phyloP scores from a whole-genome alignment of 2,797 vertebrate genomes.

The Yasuhikotakia modesta region DNA sequence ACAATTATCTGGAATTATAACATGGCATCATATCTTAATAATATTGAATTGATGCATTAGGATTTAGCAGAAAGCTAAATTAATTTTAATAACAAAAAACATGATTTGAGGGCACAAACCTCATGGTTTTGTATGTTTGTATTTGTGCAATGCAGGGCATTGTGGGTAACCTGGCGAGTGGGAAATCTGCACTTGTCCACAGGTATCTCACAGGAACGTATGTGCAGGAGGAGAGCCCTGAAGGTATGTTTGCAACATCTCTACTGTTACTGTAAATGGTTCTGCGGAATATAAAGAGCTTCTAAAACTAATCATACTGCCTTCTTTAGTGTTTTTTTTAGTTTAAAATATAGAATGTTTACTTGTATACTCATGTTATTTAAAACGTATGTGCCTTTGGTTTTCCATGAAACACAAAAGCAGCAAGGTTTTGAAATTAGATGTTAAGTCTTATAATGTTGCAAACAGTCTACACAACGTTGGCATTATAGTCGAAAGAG shows the following conservation, averaged over 20 bases:
- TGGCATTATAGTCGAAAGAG: too few relatives aligned
- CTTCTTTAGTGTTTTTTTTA: too few relatives aligned
- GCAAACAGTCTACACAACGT: too few relatives aligned
- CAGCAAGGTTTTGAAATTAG: too few relatives aligned
- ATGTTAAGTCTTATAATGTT: too few relatives aligned
- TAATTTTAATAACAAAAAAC: not conserved
- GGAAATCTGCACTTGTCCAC: slow-evolving; percentile 95
- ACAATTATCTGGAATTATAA: not conserved
- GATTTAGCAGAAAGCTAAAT: not conserved
- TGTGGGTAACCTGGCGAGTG: slow-evolving; percentile 94
- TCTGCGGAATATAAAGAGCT: not conserved
- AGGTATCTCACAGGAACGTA: slow-evolving; percentile 95
- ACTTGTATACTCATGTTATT: too few relatives aligned
- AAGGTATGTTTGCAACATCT: slow-evolving; percentile 77
- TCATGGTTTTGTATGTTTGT: not conserved
- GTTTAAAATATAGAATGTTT: too few relatives aligned
- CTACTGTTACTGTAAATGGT: not conserved
- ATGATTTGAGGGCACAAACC: not conserved
- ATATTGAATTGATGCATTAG: too few relatives aligned
- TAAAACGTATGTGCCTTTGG: too few relatives aligned
- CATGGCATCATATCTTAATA: too few relatives aligned
- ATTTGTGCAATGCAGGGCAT: slow-evolving; percentile 82
- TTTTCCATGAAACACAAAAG: too few relatives aligned
- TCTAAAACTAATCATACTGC: not conserved
- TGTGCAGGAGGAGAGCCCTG: slow-evolving; percentile 95